A percentile compares a stretch with the other conserved stretches of the same genome.
Evolutionary conservation across 64 coral and sea anemone species (phyloP).

Genomic region (Dendrophyllia cribrosa): DNA sequence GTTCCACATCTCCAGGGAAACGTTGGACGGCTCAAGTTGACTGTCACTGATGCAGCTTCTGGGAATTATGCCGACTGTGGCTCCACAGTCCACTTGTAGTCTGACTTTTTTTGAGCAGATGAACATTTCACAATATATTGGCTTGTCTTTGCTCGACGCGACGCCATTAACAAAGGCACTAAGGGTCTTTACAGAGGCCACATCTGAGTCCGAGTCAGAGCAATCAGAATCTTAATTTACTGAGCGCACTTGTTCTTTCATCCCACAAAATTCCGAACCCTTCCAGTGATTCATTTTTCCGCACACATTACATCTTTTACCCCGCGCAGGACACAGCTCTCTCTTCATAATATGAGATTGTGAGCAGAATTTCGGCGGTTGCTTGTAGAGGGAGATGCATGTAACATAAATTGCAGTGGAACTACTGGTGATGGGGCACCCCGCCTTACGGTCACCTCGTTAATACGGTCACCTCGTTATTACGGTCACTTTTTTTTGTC

Average conservation of each 20-base stretch:
- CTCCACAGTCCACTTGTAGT: constrained; percentile 65
- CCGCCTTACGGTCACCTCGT: too few relatives aligned
- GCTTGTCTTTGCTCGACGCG: background rate
- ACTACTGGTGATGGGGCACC: too few relatives aligned
- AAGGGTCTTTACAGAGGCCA: constrained; percentile 8
- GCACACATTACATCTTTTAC: constrained; percentile 50
- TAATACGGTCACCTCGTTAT: too few relatives aligned
- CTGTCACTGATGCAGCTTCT: constrained; percentile 38
- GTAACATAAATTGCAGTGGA: too few relatives aligned
- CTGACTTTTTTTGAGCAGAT: constrained; percentile 31
- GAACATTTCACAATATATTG: constrained; percentile 35
- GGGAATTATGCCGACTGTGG: constrained; percentile 43
- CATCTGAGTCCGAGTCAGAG: constrained; percentile 52
- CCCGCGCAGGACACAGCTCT: constrained; percentile 50
- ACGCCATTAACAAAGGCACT: constrained; percentile 33
- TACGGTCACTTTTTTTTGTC: too few relatives aligned
- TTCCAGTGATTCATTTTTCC: constrained; percentile 47
- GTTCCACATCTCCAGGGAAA: constrained; percentile 63
- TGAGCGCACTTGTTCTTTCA: background rate
- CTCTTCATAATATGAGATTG: constrained; percentile 12
- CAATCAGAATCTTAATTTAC: background rate
- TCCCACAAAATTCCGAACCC: constrained; percentile 31
- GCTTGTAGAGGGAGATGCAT: too few relatives aligned
- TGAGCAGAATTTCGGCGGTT: constrained; percentile 35
- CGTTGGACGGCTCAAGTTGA: constrained; percentile 13